Base-by-base conservation (phyloP, 2,113 vertebrate species). In the Hepsetus odoe region DNA sequence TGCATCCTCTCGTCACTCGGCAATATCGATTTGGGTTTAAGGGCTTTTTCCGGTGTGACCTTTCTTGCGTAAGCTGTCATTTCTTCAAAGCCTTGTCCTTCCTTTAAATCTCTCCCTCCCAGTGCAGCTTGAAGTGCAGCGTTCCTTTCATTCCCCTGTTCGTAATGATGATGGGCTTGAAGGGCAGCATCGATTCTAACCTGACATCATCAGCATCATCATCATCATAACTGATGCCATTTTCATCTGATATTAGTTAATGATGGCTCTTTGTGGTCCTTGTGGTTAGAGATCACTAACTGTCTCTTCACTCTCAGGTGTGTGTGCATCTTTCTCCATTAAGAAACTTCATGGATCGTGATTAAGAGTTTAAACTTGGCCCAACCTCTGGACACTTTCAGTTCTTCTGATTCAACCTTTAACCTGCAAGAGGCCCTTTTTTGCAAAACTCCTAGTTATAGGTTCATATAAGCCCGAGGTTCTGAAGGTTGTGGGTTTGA, bases 151-250 rank as follows among this genome's bases (percentile, higher is more conserved):
- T 2, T 55, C 44, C 10, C 20, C 46, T 66, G 24, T 8, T 35
- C 46, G 1, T 65, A 38, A 8, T 42, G 49, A 53, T 56, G n/a
- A 56, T 2, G 2, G 49, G 22, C 35, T 64, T 42, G 24, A 40
- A 65, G 74, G n/a, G 46, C 62, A 40, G 74, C 46, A 66, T 76
- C 18, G 74, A 76, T 76, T 56, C 46, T 20, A 24, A 13, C 33
- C 12, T 56, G 62, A 67, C 24, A 30, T 55, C 32, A 66, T 73
- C 33, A 3, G 65, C 58, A 62, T 74, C 42, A 64, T 32, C 7
- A 13, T 73, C 33, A 3, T 75, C 58, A 62, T 74, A 42, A 64
- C 22, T 4, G 20, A 11, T 18, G 59, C 9, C 30, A 53, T 65
- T 65, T 65, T 75, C 20, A 20, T 51, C 44, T 11, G 44, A 35